Base-by-base conservation (phyloP, 2,797 vertebrate species). In the Semaprochilodus insignis region DNA sequence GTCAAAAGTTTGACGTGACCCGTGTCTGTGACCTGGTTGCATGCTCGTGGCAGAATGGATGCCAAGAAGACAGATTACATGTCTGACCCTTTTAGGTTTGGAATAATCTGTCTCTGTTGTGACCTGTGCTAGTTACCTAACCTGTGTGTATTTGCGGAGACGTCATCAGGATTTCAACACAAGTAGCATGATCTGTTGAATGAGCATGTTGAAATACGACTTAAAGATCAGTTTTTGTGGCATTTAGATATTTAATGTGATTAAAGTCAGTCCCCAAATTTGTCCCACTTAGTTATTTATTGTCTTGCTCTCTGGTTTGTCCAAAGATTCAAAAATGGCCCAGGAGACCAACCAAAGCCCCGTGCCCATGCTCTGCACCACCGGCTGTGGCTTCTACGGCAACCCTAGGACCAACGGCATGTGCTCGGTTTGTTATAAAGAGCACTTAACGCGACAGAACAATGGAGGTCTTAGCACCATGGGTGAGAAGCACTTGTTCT, bases 391-490 rank as follows among this genome's bases (percentile, higher is more conserved):
- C 78, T 97, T 97, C 91, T 97, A 97, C 23, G 96, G 96, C 87
- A 97, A 96, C 92, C 96, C 96, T 52, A 93, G 96, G 69, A 97
- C 96, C 89, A 96, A 95, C 36, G 96, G 96, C 87, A 97, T 97
- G 96, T 97, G 96, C 88, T 97, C 96, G 0, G 95, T 97, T 70
- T 97, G 96, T 92, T 96, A 97, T 52, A 97, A 97, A 91, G 96
- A 97, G 85, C 95, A 96, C 86, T 90, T 97, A 74, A 95, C 95
- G 77, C 92, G 96, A 44, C 96, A 97, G 89, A 96, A 97, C 92
- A 96, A 93, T 78, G 95, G 96, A 67, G 95, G 95, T 87, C 74
- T 96, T 89, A 93, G 81, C 81, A 44, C 88, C 34, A 84, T 95
- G 82, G 95, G 96, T 97, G 93, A 87, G 94, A 74, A 66, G 4